A percentile compares a stretch with the other conserved stretches of the same genome.
Conservation (phyloP, 1,140 invertebrate genomes). For the Stratiolaelaps scimitus region DNA sequence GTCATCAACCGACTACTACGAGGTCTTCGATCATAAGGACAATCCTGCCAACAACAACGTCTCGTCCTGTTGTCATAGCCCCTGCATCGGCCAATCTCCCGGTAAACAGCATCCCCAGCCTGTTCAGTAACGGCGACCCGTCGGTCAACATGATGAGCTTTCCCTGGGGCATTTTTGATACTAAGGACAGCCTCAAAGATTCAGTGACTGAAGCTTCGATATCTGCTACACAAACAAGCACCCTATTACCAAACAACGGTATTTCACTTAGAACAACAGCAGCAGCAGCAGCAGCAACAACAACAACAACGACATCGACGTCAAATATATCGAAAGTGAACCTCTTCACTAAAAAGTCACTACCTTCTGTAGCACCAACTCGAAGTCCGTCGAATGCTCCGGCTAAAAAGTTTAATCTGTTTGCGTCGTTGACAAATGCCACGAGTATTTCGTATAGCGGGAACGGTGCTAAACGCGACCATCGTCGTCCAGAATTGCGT, state of each 20-base stretch:
- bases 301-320: slow-evolving; percentile 36
- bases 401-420: slow-evolving; percentile 8
- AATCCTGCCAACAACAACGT: slow-evolving; percentile 23
- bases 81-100: not conserved
- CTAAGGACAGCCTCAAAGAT: no score
- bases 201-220: no score
- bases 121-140: slow-evolving; percentile 5
- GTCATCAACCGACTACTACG: slow-evolving; percentile 7
- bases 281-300: slow-evolving; percentile 35
- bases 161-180: not conserved
- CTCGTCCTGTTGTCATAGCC: not conserved
- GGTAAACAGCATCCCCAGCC: slow-evolving; percentile 1
- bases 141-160: not conserved
- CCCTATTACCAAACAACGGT: no score
- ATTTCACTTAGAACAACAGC: slow-evolving; percentile 28
- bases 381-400: not conserved
- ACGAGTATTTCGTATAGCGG: not conserved
- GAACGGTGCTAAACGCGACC: not conserved
- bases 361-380: not conserved
- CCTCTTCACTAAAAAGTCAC: not conserved
- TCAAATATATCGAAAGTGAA: slow-evolving; percentile 36
- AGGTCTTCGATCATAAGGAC: no score
- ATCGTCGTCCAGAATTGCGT: slow-evolving; percentile 6
- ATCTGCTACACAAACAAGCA: no score
- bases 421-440: slow-evolving; percentile 16